Conservation (phyloP, 2,888 invertebrate species). For the Erebia epiphron region DNA sequence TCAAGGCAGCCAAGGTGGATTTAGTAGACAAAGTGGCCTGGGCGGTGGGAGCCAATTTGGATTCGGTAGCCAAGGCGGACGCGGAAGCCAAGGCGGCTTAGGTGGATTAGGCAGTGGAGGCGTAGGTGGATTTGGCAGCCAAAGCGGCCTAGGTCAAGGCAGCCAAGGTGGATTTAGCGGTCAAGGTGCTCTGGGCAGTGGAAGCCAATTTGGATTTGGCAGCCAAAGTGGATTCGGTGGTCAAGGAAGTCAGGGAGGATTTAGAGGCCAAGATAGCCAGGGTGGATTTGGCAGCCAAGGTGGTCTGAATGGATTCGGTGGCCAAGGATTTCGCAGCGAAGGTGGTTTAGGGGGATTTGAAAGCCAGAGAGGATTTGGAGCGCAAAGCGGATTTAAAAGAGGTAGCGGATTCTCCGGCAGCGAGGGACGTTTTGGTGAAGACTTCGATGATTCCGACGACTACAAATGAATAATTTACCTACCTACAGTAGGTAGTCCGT, state of each 20-base stretch:
- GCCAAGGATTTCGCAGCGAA: constrained; percentile 1
- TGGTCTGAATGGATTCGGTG: neutral
- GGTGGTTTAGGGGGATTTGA: neutral
- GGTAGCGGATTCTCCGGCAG: neutral
- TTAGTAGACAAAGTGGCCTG: neutral
- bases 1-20: neutral
- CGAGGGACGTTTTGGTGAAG: neutral
- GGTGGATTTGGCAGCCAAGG: constrained; percentile 1
- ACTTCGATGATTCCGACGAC: too few relatives aligned
- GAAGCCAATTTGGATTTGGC: constrained; percentile 5
- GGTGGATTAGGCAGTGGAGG: neutral
- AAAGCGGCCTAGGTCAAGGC: neutral
- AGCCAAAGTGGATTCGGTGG: neutral
- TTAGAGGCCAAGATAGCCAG: neutral
- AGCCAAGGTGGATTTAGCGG: neutral
- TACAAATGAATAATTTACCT: too few relatives aligned
- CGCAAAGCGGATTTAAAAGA: too few relatives aligned
- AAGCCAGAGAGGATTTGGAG: too few relatives aligned
- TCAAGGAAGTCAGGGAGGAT: neutral
- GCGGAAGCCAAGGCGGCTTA: too few relatives aligned
- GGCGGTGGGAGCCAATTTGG: neutral
- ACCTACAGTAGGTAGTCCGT: too few relatives aligned
- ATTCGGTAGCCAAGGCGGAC: neutral
- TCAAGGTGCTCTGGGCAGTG: neutral
- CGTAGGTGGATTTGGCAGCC: neutral